Conservation (phyloP, 2,888 invertebrate species). For the Anorthoa munda region DNA sequence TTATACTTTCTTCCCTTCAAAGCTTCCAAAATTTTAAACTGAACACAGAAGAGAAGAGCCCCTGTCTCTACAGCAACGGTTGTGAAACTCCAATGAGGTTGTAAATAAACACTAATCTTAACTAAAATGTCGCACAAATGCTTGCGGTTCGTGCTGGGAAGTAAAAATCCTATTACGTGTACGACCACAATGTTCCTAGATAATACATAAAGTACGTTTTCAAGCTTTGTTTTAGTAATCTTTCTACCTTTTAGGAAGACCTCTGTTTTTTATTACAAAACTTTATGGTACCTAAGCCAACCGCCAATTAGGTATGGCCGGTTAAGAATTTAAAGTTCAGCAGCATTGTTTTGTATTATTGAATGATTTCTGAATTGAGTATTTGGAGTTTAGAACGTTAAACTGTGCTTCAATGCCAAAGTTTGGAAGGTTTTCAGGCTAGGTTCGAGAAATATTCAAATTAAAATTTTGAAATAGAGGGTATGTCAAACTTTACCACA, state of each 20-base stretch:
- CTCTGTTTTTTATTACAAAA: not conserved
- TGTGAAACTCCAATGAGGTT: not conserved
- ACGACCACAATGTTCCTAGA: slow-evolving; percentile 18
- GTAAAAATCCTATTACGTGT: slow-evolving; percentile 26
- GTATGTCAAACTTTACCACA: too few species aligned
- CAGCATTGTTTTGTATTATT: too few species aligned
- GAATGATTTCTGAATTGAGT: too few species aligned
- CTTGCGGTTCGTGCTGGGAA: not conserved
- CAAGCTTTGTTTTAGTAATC: not conserved
- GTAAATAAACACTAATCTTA: slow-evolving; percentile 35
- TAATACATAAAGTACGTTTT: slow-evolving; percentile 1
- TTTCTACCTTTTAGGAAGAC: not conserved
- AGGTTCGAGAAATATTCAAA: too few species aligned
- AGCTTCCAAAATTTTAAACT: slow-evolving; percentile 1
- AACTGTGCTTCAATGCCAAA: too few species aligned
- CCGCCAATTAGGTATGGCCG: not conserved
- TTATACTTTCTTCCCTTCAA: too few species aligned
- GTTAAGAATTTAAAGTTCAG: too few species aligned
- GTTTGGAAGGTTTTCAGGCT: too few species aligned
- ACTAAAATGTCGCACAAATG: slow-evolving; percentile 25
- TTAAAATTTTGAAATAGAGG: too few species aligned
- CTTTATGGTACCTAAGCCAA: not conserved
- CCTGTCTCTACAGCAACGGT: not conserved
- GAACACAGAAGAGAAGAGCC: too few species aligned
- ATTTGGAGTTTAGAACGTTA: too few species aligned